phyloP scores from a whole-genome alignment of 2,113 vertebrate species.

The Guaruba guarouba region DNA sequence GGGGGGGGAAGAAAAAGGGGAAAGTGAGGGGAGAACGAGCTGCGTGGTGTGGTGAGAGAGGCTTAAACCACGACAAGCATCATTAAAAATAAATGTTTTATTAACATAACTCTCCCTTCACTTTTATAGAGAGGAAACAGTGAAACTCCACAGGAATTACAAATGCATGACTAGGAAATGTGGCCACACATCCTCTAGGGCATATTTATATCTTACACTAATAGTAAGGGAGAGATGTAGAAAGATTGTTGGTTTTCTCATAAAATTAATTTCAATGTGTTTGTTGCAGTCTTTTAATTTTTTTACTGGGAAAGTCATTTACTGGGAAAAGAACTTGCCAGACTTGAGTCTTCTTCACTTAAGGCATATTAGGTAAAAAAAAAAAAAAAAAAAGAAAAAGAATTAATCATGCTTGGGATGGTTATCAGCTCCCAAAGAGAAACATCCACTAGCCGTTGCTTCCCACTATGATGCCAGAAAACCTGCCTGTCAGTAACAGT shows the following conservation, averaged over 20 bases:
- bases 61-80: no score
- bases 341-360: background rate
- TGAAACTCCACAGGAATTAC: background rate
- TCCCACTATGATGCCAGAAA: background rate
- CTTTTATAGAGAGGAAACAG: background rate
- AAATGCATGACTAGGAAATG: background rate
- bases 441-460: background rate
- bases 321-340: background rate
- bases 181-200: background rate
- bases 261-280: background rate
- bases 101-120: background rate
- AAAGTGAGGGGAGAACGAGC: no score
- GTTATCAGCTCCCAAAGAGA: background rate
- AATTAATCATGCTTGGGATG: background rate
- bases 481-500: background rate
- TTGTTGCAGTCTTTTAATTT: background rate
- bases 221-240: background rate
- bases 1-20: no score
- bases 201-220: background rate
- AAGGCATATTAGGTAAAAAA: background rate
- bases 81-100: conserved; percentile 53
- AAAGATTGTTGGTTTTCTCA: background rate
- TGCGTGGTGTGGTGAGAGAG: no score
- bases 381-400: background rate
- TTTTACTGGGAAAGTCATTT: background rate